These are phyloP conservation scores for Leptobrachium ailaonicum DNA, from an alignment of 2,113 vertebrate species.

Conservation along the genomic window DNA sequence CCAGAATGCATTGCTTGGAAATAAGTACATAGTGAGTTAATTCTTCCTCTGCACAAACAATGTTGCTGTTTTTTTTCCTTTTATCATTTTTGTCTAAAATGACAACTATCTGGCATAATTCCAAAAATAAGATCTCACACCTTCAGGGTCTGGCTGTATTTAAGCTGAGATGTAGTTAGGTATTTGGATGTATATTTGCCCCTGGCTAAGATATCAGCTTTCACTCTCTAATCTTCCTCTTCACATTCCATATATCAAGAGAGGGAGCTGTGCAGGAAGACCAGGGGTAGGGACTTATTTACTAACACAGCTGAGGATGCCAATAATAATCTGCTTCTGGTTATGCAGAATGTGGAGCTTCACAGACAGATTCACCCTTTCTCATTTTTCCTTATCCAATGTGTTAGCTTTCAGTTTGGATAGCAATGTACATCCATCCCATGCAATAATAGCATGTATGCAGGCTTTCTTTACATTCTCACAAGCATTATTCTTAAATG, in stretches of 20 bases:
- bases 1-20: neutral
- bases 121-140: neutral
- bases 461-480: too few relatives aligned
- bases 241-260: neutral
- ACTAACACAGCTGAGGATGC: neutral
- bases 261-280: neutral
- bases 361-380: too few relatives aligned
- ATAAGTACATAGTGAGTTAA: neutral
- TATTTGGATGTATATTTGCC: neutral
- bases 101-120: too few relatives aligned
- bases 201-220: conserved; percentile 14
- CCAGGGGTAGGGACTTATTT: neutral
- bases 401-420: too few relatives aligned
- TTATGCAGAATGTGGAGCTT: neutral
- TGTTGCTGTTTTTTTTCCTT: neutral
- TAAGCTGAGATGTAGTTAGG: neutral
- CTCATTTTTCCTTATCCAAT: too few relatives aligned
- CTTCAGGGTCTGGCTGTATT: neutral
- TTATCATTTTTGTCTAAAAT: too few relatives aligned
- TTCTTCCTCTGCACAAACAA: neutral
- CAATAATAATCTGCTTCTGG: neutral
- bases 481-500: too few relatives aligned
- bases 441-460: too few relatives aligned
- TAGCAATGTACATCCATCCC: too few relatives aligned
- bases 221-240: neutral